A percentile compares a stretch with the other conserved stretches of the same genome.
phyloP scores from a whole-genome alignment of 2,888 invertebrate species.

The Chelonus formosanus region DNA sequence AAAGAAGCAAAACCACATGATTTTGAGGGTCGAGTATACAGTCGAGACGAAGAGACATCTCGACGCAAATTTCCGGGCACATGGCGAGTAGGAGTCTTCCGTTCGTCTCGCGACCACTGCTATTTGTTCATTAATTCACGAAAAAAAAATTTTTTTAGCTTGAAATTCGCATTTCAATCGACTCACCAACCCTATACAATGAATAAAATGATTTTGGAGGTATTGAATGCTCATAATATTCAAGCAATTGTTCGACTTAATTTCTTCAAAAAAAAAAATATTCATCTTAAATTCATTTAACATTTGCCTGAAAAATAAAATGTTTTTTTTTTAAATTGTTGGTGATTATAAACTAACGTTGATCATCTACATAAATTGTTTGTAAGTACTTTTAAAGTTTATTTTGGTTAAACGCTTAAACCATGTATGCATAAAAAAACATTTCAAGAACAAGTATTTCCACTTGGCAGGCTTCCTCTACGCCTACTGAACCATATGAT shows the following conservation, averaged over 20 bases:
- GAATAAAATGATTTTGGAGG: too few relatives aligned
- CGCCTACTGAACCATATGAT: background rate
- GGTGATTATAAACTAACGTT: too few relatives aligned
- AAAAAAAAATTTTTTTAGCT: too few relatives aligned
- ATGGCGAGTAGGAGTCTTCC: slow-evolving; percentile 33
- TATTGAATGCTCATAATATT: too few relatives aligned
- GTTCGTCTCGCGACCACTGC: slow-evolving; percentile 14
- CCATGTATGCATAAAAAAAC: slow-evolving; percentile 16
- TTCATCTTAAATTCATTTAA: too few relatives aligned
- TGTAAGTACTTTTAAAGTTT: slow-evolving; percentile 52
- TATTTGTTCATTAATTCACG: background rate
- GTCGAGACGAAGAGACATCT: slow-evolving; percentile 40
- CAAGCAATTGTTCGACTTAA: too few relatives aligned
- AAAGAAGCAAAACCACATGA: slow-evolving; percentile 46
- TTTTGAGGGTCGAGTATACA: slow-evolving; percentile 40
- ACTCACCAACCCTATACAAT: too few relatives aligned
- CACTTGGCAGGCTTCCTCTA: slow-evolving; percentile 49
- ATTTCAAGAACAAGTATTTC: slow-evolving; percentile 55
- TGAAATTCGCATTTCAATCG: too few relatives aligned
- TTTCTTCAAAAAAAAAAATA: too few relatives aligned
- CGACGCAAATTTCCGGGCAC: slow-evolving; percentile 45
- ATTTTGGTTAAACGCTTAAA: slow-evolving; percentile 43
- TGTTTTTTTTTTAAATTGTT: too few relatives aligned
- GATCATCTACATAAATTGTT: slow-evolving; percentile 20
- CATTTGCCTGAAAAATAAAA: too few relatives aligned